phyloP scores from a whole-genome alignment of 2,797 vertebrate genomes.

The Poeciliopsis paucimaculata region DNA sequence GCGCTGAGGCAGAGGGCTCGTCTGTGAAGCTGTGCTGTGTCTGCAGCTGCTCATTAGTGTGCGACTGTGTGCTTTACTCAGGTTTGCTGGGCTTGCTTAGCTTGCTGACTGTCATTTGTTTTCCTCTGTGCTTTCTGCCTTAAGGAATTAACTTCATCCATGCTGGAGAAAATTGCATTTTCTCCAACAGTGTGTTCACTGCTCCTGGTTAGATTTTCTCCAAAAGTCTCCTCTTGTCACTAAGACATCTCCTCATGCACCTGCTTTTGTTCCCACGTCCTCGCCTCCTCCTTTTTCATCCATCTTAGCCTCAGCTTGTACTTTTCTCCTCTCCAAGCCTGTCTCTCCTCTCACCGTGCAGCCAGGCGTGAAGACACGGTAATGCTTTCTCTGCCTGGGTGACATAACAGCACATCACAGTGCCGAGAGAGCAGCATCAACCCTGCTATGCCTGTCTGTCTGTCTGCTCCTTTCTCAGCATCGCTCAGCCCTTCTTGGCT shows the following conservation, averaged over 20 bases:
- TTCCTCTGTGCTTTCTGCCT: constrained; percentile 61
- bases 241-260: constrained; percentile 7
- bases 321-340: constrained; percentile 50
- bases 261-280: constrained; percentile 36
- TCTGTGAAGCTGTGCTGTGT: constrained; percentile 64
- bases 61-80: constrained; percentile 69
- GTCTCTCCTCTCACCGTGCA: constrained; percentile 69
- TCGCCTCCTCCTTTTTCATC: constrained; percentile 43
- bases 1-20: constrained; percentile 61
- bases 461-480: constrained; percentile 61
- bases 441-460: constrained; percentile 63
- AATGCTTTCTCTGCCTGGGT: constrained; percentile 82
- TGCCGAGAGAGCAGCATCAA: constrained; percentile 77
- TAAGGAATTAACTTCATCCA: constrained; percentile 58
- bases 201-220: constrained; percentile 26
- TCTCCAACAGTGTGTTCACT: constrained; percentile 29
- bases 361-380: constrained; percentile 79
- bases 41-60: constrained; percentile 72
- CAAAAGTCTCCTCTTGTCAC: constrained; percentile 17
- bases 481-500: constrained; percentile 58
- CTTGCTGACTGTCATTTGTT: constrained; percentile 68
- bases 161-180: constrained; percentile 22
- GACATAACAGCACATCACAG: constrained; percentile 82
- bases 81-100: constrained; percentile 61
- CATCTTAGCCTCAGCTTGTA: constrained; percentile 50